Base-by-base conservation (phyloP, 1,140 invertebrate genomes). In the Amphibalanus amphitrite region DNA sequence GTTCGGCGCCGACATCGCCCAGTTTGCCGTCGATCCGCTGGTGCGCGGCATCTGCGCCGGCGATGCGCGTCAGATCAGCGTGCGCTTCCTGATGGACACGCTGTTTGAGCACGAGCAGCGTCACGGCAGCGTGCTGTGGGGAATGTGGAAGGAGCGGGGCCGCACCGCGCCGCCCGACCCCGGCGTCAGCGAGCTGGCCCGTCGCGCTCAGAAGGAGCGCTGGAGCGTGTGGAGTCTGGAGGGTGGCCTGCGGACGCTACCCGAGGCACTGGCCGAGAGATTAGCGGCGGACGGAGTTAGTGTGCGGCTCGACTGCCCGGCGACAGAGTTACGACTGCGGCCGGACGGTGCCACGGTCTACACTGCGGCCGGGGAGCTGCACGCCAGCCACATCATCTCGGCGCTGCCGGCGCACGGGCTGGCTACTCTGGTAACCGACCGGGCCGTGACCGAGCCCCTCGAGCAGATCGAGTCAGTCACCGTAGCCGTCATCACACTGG, bases 11-110 rank as follows among this genome's bases (percentile, higher is more conserved):
- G 90, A 95, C 78, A 79, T 95, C 30, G 93, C 94, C 0, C 89
- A 95, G 75, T 92, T 90, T 82, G 81, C 88, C 0, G 86, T 92
- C 38, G 89, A 92, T 78, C 87, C 94, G 10, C 82, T 98, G 81
- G 87, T 94, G 73, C 89, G 92, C 79, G 94, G 94, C 25, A 92
- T 97, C 73, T 94, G 89, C 85, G 93, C 91, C 1, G 94, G 93
- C 0, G 87, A 97, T 83, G 87, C 91, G 0, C 88, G 88, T 72
- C 84, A 92, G 79, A 88, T 98, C 23, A 94, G 91, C 78, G 88
- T 95, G 0, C 89, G 90, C 74, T 90, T 94, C 75, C 80, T 95
- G 33, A 86, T 94, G 81, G 86, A 86, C 75, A 78, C 81, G 4
- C 75, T 93, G n/a, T 93, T 92, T 81, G 86, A 91, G 71, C 83